Conservation (phyloP, 2,113 vertebrate species). For the Probosciger aterrimus region DNA sequence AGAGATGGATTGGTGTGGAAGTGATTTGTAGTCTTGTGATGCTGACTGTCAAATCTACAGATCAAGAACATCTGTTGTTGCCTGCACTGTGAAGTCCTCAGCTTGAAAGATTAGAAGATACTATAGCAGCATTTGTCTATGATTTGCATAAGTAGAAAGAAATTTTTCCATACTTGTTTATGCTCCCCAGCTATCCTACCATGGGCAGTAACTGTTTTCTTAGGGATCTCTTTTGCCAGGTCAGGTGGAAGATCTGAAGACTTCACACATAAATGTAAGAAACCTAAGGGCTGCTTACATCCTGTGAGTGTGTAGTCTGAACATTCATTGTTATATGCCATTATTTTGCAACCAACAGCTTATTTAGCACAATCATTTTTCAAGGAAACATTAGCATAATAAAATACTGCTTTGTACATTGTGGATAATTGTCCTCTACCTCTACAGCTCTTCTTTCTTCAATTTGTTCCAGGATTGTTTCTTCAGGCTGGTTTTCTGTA, state of each 20-base stretch:
- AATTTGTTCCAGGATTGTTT: not conserved
- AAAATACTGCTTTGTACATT: not conserved
- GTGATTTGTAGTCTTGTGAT: not conserved
- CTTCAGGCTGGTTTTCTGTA: constrained; percentile 1
- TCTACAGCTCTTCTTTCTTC: not conserved
- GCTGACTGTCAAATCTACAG: constrained; percentile 4
- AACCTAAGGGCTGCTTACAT: not conserved
- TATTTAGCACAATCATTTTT: not conserved
- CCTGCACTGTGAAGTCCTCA: not conserved
- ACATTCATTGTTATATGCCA: not conserved
- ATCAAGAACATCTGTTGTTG: not conserved
- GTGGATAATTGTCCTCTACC: not conserved
- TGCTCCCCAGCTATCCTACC: not conserved
- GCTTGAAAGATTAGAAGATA: not conserved
- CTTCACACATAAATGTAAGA: not conserved
- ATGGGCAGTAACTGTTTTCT: not conserved
- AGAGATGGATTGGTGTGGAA: not conserved
- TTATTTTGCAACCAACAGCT: not conserved
- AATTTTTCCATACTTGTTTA: not conserved
- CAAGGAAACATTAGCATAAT: not conserved
- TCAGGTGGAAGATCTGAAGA: not conserved
- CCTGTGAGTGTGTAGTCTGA: not conserved
- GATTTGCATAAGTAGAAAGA: not conserved
- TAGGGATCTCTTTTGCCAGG: not conserved
- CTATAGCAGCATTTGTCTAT: not conserved